Base-by-base conservation (phyloP, 2,797 vertebrate species). In the Tapera naevia region DNA sequence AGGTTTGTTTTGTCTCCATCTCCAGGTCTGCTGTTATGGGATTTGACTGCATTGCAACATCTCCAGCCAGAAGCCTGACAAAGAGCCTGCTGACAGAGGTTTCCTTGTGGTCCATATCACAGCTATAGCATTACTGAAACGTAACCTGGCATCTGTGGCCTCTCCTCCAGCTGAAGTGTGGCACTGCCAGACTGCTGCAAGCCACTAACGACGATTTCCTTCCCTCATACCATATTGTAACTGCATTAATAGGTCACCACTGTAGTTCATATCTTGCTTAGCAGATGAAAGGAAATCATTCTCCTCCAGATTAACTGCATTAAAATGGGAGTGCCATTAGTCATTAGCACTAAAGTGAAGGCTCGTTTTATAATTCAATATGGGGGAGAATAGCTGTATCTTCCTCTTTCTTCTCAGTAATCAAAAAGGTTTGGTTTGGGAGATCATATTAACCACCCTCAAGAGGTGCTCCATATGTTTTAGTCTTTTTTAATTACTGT, bases 401-500 rank as follows among this genome's bases (percentile, higher is more conserved):
- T 86, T 81, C 66, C 62, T 60, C 7, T 66, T 88, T 64, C 73
- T 64, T 66, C 56, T 69, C 76, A 45, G 8, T 0, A 82, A 75
- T 32, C 45, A 27, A 16, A 78, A 80, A 75, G 17, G 24, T 76
- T 85, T 58, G 1, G 13, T 94, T 66, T 87, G 74, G 82, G 51
- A 79, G 80, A 73, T 86, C 28, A 3, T 56, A 39, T 72, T 84
- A 84, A 73, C 48, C 61, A 75, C 48, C 35, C 76, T 87, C 46
- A 61, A 81, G 72, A 81, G 60, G 19, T 65, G 43, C 61, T 86
- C 86, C 92, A 71, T 96, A 89, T 91, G 92, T 60, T 94, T 89
- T 45, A 80, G 60, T 35, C 69, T 61, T 70, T 78, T 84, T 87
- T 65, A 96, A 95, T 96, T 90, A 94, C 71, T 81, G 78, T 45